Base-by-base conservation (phyloP, 2,888 invertebrate genomes). In the Anthrax anthrax region DNA sequence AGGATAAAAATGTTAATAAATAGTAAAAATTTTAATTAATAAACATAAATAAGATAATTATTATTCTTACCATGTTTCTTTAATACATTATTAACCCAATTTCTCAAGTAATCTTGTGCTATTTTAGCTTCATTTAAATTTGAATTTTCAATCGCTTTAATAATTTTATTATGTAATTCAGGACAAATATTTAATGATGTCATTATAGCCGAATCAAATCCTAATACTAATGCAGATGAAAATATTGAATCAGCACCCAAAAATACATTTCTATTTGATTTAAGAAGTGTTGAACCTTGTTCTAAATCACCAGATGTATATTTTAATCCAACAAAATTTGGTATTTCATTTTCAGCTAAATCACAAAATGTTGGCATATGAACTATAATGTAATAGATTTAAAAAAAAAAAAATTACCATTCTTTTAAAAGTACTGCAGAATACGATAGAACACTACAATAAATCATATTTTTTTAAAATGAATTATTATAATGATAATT, bases 311-410 rank as follows among this genome's bases (percentile, higher is more conserved):
- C 76, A 12, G 81, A 80, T 0, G 89, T 88, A 60, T 81, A 88
- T 63, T 90, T 90, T n/a, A 88, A 72, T 4, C 90, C 90, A 49
- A 74, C 75, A 58, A 90, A 82, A 44, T 80, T 84, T 0, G 85
- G 78, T 41, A 90, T 77, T 47, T 71, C 62, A 5, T 69, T 68
- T 0, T 73, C 73, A 1, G 82, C 79, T 18, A 75, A 71, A 14
- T 71, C 67, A 37, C 84, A 72, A 56, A 84, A 82, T 23, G 74
- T 66, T 38, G 77, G 78, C 83, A 85, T 85, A 55, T 79, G 73
- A 42, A 86, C 85, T 86, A 60, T 18, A 69, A 69, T 19, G 17
- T n/a, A 46, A 19, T 34, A 39, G 36, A 27, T 29, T 10, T 10
- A 32, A 12, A 12, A 32, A 5, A 32, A 32, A 12, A 27, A 23